phyloP scores from a whole-genome alignment of 2,797 vertebrate genomes.

The Manis javanica region DNA sequence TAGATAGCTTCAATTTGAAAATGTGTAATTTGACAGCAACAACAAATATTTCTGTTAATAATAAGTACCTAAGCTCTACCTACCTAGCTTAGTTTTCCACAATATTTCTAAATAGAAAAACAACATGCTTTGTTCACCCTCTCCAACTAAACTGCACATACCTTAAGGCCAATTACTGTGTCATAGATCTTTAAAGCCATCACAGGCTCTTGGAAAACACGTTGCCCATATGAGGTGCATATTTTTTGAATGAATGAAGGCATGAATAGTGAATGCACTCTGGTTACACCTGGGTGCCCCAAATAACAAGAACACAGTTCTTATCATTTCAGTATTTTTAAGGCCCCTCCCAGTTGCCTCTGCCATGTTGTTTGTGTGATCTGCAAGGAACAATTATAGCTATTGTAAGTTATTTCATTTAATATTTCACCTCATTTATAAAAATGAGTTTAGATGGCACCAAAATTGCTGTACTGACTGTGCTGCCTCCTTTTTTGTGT shows the following conservation, averaged over 20 bases:
- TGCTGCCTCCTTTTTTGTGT: not conserved
- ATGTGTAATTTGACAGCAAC: not conserved
- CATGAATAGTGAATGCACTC: not conserved
- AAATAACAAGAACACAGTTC: not conserved
- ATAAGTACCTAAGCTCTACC: not conserved
- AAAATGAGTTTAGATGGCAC: not conserved
- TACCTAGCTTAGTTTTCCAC: not conserved
- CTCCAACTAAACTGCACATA: not conserved
- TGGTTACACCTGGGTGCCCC: not conserved
- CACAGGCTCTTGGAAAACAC: not conserved
- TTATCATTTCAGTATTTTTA: not conserved
- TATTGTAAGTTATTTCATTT: constrained; percentile 15
- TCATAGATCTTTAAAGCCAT: not conserved
- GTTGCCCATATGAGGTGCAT: not conserved
- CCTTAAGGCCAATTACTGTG: not conserved
- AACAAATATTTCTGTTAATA: not conserved
- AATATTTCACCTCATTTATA: not conserved
- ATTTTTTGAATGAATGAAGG: not conserved
- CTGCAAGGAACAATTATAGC: not conserved
- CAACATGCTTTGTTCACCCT: not conserved
- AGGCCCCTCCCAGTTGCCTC: not conserved
- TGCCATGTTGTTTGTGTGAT: not conserved
- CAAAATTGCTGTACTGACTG: not conserved
- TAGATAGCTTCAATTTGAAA: not conserved
- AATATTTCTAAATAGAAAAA: constrained; percentile 42